A percentile compares a stretch with the other conserved stretches of the same genome.
These are phyloP conservation scores for Oophaga sylvatica DNA, from an alignment of 2,797 vertebrate species.

Conservation along the genomic window DNA sequence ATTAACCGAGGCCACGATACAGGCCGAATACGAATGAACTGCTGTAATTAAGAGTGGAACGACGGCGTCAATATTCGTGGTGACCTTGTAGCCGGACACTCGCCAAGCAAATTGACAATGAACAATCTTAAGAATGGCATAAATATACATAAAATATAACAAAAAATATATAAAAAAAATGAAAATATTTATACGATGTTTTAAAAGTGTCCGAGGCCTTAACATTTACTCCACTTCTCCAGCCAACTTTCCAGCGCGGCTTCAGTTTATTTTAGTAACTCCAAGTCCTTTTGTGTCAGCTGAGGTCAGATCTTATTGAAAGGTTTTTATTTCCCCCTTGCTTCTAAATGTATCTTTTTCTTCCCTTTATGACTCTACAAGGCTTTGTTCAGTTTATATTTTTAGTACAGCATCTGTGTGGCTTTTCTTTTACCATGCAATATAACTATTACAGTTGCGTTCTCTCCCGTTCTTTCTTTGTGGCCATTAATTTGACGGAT, in stretches of 20 bases:
- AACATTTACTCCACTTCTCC: slow-evolving; percentile 14
- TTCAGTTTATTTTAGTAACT: slow-evolving; percentile 56
- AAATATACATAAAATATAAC: not conserved
- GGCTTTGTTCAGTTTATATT: slow-evolving; percentile 50
- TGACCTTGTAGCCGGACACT: no score
- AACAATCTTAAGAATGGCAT: no score
- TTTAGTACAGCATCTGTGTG: slow-evolving; percentile 60
- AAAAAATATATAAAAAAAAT: not conserved
- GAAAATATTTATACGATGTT: not conserved
- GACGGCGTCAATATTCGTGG: no score
- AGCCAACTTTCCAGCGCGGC: not conserved
- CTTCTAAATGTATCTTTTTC: not conserved
- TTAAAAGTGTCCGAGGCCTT: slow-evolving; percentile 8
- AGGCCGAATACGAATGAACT: no score
- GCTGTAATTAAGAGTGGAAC: no score
- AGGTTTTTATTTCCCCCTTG: slow-evolving; percentile 49
- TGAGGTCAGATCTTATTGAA: slow-evolving; percentile 57
- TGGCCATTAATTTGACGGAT: slow-evolving; percentile 52
- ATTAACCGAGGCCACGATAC: no score
- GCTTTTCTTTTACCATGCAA: slow-evolving; percentile 48
- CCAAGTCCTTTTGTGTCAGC: slow-evolving; percentile 51
- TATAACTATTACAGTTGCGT: slow-evolving; percentile 39
- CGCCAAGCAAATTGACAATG: no score
- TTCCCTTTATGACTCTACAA: slow-evolving; percentile 46
- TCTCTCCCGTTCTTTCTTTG: slow-evolving; percentile 34